Percentiles rank a stretch among this genome's conserved stretches.
phyloP scores from a whole-genome alignment of 2,113 vertebrate species.

The Bufo bufo region DNA sequence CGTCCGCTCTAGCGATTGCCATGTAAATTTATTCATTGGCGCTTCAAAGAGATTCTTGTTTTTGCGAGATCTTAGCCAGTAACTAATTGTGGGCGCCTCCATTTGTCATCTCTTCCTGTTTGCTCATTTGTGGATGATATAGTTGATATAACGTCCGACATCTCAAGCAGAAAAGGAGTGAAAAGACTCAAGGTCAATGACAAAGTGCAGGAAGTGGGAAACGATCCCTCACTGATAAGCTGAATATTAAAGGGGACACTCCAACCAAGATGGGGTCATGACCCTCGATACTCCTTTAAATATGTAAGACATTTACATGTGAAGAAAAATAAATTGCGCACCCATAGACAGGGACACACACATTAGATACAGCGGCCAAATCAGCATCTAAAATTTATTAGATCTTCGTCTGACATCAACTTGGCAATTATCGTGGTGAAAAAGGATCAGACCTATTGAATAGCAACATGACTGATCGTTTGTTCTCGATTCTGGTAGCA shows the following conservation, averaged over 20 bases:
- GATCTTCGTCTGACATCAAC: too few relatives aligned
- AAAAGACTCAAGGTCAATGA: not conserved
- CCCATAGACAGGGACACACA: too few relatives aligned
- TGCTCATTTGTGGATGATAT: not conserved
- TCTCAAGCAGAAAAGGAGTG: not conserved
- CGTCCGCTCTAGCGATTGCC: not conserved
- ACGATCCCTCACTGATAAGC: too few relatives aligned
- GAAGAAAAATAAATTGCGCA: too few relatives aligned
- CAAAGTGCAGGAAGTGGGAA: not conserved
- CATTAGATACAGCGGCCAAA: too few relatives aligned
- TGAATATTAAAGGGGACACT: not conserved
- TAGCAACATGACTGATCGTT: too few relatives aligned
- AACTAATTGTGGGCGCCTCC: not conserved
- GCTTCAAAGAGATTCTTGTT: not conserved
- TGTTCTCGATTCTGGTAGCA: too few relatives aligned
- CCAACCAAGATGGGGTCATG: not conserved
- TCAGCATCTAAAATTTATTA: too few relatives aligned
- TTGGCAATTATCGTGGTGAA: too few relatives aligned
- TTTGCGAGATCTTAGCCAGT: not conserved
- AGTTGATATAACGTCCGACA: not conserved
- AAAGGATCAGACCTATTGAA: too few relatives aligned
- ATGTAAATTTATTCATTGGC: constrained; percentile 44
- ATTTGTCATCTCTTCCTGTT: not conserved
- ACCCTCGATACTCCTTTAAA: too few relatives aligned
- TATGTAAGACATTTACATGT: too few relatives aligned